Evolutionary conservation across 2,797 vertebrate species (phyloP), one percentile per base, ranked within the genome.

Genomic region (Gymnoscopelus microlampas): DNA sequence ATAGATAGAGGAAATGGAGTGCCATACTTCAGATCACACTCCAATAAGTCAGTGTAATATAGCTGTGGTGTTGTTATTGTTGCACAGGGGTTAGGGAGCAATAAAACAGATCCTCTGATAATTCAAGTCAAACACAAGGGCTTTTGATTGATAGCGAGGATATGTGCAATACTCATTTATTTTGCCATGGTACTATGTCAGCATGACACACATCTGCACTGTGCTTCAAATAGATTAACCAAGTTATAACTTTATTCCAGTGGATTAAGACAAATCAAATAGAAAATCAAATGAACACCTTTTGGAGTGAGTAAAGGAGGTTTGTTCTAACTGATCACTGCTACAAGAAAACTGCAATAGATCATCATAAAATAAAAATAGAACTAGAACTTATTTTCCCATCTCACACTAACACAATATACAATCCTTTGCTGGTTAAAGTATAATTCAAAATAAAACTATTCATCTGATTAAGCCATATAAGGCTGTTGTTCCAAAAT

Each of bases 21-120:
- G 3, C 26, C 32, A 44, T 14, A 64, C 66, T 76, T 75, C 56
- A 68, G 51, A 81, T 79, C 69, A 74, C 76, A 76, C 70, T 74
- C 82, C 68, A 82, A 84, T 76, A 79, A 75, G 67, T 73, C 74
- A 49, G 63, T 54, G 73, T 75, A 72, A 83, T 79, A 76, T 13
- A 48, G 10, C 69, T 60, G 15, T 65, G 54, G 53, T 12, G 60
- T 23, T 55, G 60, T n/a, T 44, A 44, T 44, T 44, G 39, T 44
- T 44, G 2, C 39, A 26, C 68, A 70, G 71, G 70, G 78, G 70
- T 77, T 53, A 76, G 60, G 62, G 26, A 47, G 58, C 68, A 24
- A 35, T 51, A 50, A 60, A 68, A 51, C 44, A 70, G 23, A 66
- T 47, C 19, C 39, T 57, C 49, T 58, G 68, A 81, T 72, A 59